These are phyloP conservation scores for Cinara cedri DNA, from an alignment of 2,888 invertebrate species.

Conservation along the genomic window DNA sequence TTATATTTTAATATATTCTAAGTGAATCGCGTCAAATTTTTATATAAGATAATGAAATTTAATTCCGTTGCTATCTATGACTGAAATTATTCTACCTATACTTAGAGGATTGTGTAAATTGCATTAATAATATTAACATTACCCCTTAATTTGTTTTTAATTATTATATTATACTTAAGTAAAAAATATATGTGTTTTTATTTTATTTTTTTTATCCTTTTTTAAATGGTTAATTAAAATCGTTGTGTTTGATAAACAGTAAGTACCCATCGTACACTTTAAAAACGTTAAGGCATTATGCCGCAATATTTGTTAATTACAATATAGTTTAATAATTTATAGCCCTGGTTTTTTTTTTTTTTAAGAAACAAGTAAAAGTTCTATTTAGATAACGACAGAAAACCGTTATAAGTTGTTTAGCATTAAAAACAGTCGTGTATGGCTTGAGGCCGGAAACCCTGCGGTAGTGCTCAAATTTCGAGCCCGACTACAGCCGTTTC, in stretches of 20 bases:
- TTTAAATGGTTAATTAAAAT: not conserved
- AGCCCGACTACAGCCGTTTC: too few species aligned
- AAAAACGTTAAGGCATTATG: not conserved
- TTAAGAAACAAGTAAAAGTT: not conserved
- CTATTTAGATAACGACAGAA: not conserved
- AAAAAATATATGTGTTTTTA: not conserved
- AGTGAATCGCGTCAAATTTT: too few species aligned
- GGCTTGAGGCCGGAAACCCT: too few species aligned
- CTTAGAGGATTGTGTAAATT: conserved; percentile 6
- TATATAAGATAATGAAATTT: too few species aligned
- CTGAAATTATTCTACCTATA: not conserved
- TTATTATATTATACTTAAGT: not conserved
- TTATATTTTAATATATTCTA: too few species aligned
- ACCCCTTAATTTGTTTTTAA: conserved; percentile 22
- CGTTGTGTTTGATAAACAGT: not conserved
- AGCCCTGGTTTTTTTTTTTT: not conserved
- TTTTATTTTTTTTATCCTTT: not conserved
- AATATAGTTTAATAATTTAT: not conserved
- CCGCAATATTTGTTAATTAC: not conserved
- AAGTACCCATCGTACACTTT: not conserved
- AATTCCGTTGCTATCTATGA: too few species aligned
- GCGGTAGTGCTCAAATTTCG: too few species aligned
- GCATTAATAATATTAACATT: not conserved
- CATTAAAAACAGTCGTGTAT: too few species aligned
- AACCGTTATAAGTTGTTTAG: not conserved